Evolutionary conservation across 2,113 vertebrate species (phyloP), one percentile per base, ranked within the genome.

Genomic region (Muntiacus reevesi): DNA sequence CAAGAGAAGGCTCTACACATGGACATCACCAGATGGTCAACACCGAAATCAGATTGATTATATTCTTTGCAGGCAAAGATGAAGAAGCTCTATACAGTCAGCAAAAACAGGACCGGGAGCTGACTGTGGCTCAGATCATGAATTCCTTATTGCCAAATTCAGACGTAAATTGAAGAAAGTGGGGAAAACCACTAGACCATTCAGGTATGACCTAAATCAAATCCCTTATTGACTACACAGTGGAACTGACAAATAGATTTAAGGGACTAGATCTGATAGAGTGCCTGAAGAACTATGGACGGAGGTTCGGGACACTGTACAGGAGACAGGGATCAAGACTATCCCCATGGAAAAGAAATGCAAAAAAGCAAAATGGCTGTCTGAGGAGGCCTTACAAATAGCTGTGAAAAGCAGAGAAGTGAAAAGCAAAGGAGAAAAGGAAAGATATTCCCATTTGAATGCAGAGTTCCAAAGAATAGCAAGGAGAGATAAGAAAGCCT

Each of bases 231-330:
- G n/a, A 71, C 21, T 71, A 71, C 21, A 71, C n/a, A 71, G n/a
- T 71, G 7, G n/a, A 71, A 71, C 8, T 36, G n/a, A 71, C 4
- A 71, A 71, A 71, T 36, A 36, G n/a, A 71, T 71, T 36, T 36
- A 71, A 71, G n/a, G n/a, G 64, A 21, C n/a, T 36, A 71, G 64
- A 11, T 71, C 9, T 4, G n/a, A 71, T 5, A n/a, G n/a, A 71
- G 64, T 36, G n/a, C 64, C n/a, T 71, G 17, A 36, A 36, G 64
- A 71, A 67, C 64, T 67, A 67, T 36, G 64, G 64, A 67, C 4
- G 1, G n/a, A 36, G 16, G 64, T 71, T 36, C 0, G 1, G 9
- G 62, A 67, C 62, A n/a, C 1, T n/a, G 33, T n/a, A 67, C 1
- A n/a, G 62, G 4, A 67, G 33, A 19, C 7, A n/a, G 8, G 33